Evolutionary conservation across 1,140 invertebrate species (phyloP).

Genomic region (Protaetia brevitarsis): DNA sequence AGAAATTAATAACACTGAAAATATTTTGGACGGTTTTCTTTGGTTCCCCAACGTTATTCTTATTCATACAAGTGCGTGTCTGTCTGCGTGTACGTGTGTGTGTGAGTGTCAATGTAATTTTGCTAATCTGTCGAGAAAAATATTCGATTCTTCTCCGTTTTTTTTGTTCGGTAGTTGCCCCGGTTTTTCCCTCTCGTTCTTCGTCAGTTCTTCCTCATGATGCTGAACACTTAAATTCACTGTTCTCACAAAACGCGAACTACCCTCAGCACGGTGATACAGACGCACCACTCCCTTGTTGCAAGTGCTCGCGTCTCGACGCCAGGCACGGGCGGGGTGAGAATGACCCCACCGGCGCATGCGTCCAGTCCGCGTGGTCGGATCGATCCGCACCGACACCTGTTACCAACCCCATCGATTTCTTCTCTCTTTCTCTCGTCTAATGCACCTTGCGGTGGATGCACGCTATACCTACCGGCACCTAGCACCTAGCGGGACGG

Average conservation of each 20-base stretch:
- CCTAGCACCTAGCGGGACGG: neutral
- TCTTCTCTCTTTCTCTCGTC: constrained; percentile 15
- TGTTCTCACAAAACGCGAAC: constrained; percentile 18
- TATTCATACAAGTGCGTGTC: too few relatives aligned
- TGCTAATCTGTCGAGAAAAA: constrained; percentile 16
- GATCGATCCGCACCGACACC: constrained; percentile 47
- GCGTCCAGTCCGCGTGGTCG: constrained; percentile 35
- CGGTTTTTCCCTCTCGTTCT: neutral
- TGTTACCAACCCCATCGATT: constrained; percentile 43
- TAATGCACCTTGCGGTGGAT: constrained; percentile 23
- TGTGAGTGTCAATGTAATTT: too few relatives aligned
- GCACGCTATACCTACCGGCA: neutral
- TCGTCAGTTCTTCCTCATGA: neutral
- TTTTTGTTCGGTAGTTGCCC: neutral
- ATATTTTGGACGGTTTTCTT: constrained; percentile 18
- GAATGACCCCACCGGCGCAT: constrained; percentile 31
- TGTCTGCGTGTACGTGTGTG: neutral
- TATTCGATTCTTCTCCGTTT: neutral
- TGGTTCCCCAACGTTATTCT: constrained; percentile 18
- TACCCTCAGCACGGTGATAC: constrained; percentile 19
- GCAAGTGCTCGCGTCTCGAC: constrained; percentile 39
- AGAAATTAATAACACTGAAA: neutral
- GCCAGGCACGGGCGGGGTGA: constrained; percentile 36
- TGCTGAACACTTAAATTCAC: constrained; percentile 5
- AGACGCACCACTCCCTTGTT: constrained; percentile 45